Evolutionary conservation across 2,113 vertebrate genomes (phyloP), one percentile per base, ranked within the genome.

Genomic region (Cervus canadensis): DNA sequence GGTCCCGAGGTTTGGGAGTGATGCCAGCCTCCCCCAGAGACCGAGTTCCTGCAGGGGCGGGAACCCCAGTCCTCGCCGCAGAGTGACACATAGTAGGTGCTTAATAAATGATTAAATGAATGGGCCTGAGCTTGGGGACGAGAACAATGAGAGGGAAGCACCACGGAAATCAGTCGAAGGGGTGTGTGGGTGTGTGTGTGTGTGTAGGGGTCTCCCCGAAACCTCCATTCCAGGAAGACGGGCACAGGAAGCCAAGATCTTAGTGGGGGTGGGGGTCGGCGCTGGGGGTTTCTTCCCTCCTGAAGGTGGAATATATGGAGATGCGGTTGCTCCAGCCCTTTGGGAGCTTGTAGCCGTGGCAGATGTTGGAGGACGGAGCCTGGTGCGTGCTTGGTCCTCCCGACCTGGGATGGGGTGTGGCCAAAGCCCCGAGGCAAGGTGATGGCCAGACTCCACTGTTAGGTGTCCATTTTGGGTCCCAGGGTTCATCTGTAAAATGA

Each of bases 1-100:
- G 33, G 30, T 5, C 84, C 95, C 1, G 40, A 21, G 23, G 50
- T 85, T 28, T 43, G 21, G 54, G 89, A 60, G 57, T 28, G 40
- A 83, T 86, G 96, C 62, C 81, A 8, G 26, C 56, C 40, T 48
- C 56, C 52, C 17, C 6, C 6, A 17, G 85, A 94, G 62, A 64
- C 57, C 40, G 43, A n/a, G 74, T 30, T 85, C 91, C 57, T 67
- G 90, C 56, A 91, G 82, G 82, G 87, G 45, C 78, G 74, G 91
- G 45, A 59, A 21, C 45, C 59, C 78, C 50, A 59, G 36, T 43
- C 89, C 36, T 93, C 30, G 21, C 60, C 16, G 54, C 85, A 93
- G 54, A 85, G 60, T 87, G 93, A 87, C 78, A 93, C 76, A 8
- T 16, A 93, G 93, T 85, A 95, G 97, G 87, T 87, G 83, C 62